Conservation (phyloP, 2,888 invertebrate genomes). For the Catocala sponsa region DNA sequence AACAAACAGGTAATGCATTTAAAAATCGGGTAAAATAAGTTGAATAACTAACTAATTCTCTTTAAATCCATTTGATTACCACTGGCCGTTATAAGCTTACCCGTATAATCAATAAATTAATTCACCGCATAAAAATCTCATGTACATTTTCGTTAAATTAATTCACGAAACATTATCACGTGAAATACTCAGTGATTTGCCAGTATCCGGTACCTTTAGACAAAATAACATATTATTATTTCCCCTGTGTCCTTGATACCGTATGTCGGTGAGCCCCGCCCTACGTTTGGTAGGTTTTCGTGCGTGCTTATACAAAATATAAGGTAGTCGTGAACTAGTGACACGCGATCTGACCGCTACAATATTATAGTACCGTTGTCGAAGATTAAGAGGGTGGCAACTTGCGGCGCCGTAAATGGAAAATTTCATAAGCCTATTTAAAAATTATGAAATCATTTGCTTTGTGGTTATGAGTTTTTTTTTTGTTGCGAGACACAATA, state of each 20-base stretch:
- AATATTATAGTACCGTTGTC: slow-evolving; percentile 45
- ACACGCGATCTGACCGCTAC: slow-evolving; percentile 61
- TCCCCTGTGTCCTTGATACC: slow-evolving; percentile 58
- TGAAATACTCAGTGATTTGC: slow-evolving; percentile 53
- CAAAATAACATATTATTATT: slow-evolving; percentile 64
- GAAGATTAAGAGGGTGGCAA: slow-evolving; percentile 57
- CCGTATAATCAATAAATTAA: not conserved
- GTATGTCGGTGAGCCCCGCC: slow-evolving; percentile 54
- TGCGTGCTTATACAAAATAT: slow-evolving; percentile 59
- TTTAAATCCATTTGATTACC: too few species aligned
- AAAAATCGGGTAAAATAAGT: too few species aligned
- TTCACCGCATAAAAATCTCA: slow-evolving; percentile 1
- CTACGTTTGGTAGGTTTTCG: slow-evolving; percentile 52
- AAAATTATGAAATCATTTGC: too few species aligned
- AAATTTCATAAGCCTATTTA: slow-evolving; percentile 9
- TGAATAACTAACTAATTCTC: too few species aligned
- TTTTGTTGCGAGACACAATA: too few species aligned
- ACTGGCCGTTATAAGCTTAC: too few species aligned
- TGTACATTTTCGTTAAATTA: slow-evolving; percentile 30
- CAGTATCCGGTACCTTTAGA: slow-evolving; percentile 55
- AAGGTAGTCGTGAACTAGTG: slow-evolving; percentile 46
- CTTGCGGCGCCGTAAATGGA: slow-evolving; percentile 37
- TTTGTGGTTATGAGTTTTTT: too few species aligned
- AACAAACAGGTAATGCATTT: too few species aligned
- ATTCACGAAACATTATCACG: slow-evolving; percentile 46